Evolutionary conservation across 2,888 invertebrate genomes (phyloP).

Genomic region (Scrobipalpa atriplicella): DNA sequence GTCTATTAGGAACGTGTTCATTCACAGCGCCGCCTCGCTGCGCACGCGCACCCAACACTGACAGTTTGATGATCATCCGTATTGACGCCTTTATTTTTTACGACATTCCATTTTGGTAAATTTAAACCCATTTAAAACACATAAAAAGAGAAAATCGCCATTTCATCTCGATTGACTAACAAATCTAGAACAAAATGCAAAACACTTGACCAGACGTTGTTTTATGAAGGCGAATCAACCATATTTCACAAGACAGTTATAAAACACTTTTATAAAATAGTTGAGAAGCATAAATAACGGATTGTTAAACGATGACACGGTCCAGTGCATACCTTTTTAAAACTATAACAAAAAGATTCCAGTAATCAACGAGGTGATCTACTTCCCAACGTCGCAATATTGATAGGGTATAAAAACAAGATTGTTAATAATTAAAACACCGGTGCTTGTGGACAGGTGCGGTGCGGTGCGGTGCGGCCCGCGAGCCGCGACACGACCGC

Average conservation of each 20-base stretch:
- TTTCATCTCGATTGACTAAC: neutral
- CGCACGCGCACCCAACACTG: slow-evolving; percentile 42
- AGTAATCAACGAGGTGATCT: slow-evolving; percentile 77
- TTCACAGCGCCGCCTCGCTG: slow-evolving; percentile 49
- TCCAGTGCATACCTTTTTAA: slow-evolving; percentile 62
- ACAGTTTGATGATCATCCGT: slow-evolving; percentile 35
- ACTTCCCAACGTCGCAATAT: slow-evolving; percentile 76
- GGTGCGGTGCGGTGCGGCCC: slow-evolving; percentile 39
- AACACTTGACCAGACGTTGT: neutral
- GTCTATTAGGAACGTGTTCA: slow-evolving; percentile 67
- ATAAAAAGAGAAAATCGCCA: slow-evolving; percentile 15
- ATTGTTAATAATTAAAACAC: slow-evolving; percentile 75
- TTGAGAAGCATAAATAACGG: slow-evolving; percentile 57
- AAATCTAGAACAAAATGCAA: slow-evolving; percentile 10
- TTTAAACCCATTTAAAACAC: slow-evolving; percentile 15
- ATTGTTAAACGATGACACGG: slow-evolving; percentile 60
- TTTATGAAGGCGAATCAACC: slow-evolving; percentile 29
- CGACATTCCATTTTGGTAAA: slow-evolving; percentile 16
- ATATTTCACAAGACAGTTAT: slow-evolving; percentile 55
- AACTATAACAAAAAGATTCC: slow-evolving; percentile 73
- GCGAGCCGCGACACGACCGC: slow-evolving; percentile 47
- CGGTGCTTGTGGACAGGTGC: slow-evolving; percentile 64
- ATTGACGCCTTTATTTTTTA: slow-evolving; percentile 34
- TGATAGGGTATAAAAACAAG: slow-evolving; percentile 66
- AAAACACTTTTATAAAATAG: slow-evolving; percentile 54